Percentiles rank a stretch among this genome's conserved stretches.
These are phyloP conservation scores for Balaeniceps rex DNA, from an alignment of 2,113 vertebrate species.

Conservation along the genomic window DNA sequence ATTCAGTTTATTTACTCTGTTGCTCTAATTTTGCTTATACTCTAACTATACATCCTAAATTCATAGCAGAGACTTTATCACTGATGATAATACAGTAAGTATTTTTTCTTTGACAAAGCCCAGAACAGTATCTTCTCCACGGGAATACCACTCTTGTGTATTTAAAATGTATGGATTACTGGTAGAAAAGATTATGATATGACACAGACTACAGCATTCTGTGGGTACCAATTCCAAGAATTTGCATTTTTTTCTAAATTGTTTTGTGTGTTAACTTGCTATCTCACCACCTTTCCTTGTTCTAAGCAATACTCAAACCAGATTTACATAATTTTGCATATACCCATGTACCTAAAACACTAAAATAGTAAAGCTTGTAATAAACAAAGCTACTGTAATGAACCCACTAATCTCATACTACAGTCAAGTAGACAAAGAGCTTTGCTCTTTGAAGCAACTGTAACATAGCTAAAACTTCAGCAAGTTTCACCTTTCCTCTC, in stretches of 20 bases:
- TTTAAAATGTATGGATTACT: not conserved
- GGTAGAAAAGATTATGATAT: not conserved
- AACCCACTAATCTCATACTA: not conserved
- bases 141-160: not conserved
- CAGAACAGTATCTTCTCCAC: not conserved
- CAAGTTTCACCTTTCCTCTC: not conserved
- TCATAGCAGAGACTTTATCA: not conserved
- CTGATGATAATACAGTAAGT: not conserved
- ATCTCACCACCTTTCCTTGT: not conserved
- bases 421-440: not conserved
- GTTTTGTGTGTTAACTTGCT: not conserved
- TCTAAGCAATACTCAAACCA: not conserved
- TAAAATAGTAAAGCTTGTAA: not conserved
- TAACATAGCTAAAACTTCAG: not conserved
- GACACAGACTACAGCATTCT: not conserved
- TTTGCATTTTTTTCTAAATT: not conserved
- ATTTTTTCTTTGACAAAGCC: not conserved
- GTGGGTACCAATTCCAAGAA: not conserved
- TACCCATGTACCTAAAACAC: not conserved
- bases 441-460: not conserved
- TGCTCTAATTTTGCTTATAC: not conserved
- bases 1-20: not conserved
- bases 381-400: not conserved
- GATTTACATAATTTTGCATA: not conserved
- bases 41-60: not conserved